Base-by-base conservation (phyloP, 1,140 invertebrate species). In the Drosophila littoralis region DNA sequence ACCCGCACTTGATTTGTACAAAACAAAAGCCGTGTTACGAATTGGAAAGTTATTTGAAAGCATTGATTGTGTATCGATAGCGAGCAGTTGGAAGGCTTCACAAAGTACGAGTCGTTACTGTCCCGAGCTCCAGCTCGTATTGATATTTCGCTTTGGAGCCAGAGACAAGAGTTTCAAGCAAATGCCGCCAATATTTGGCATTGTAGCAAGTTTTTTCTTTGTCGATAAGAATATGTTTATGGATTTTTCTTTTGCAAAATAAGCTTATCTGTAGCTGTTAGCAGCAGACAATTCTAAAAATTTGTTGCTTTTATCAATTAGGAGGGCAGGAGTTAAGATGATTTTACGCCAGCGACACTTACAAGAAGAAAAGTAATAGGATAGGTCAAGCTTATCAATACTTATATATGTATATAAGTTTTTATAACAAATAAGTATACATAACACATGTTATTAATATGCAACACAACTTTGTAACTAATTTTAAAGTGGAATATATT, bases 21-120 rank as follows among this genome's bases (percentile, higher is more conserved):
- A 86, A 82, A 88, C 83, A 86, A 86, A 84, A 82, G 83, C 83
- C 83, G 68, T 79, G 78, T 75, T 85, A 76, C 79, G 76, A 86
- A 77, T 82, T 77, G 76, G 50, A 82, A 85, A 86, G 81, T 81
- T 85, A 85, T 85, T 86, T 75, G 70, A 86, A 78, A 81, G 82
- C 81, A 85, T 82, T 86, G 83, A 86, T 86, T 86, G 88, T 72
- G 79, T 74, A 88, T 88, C 81, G 83, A 77, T 77, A 67, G 63
- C 52, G 12, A 54, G 57, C 65, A 65, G 54, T 54, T 54, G 36
- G 46, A 51, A 8, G 15, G 57, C 55, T 48, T 60, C 33, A 52
- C 69, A 61, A 57, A 13, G 59, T n/a, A 64, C 38, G 58, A 70
- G 70, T 45, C 74, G 43, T 48, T 63, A 50, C 45, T 50, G 1